Conservation (phyloP, 2,797 vertebrate genomes). For the Austrolebias charrua region DNA sequence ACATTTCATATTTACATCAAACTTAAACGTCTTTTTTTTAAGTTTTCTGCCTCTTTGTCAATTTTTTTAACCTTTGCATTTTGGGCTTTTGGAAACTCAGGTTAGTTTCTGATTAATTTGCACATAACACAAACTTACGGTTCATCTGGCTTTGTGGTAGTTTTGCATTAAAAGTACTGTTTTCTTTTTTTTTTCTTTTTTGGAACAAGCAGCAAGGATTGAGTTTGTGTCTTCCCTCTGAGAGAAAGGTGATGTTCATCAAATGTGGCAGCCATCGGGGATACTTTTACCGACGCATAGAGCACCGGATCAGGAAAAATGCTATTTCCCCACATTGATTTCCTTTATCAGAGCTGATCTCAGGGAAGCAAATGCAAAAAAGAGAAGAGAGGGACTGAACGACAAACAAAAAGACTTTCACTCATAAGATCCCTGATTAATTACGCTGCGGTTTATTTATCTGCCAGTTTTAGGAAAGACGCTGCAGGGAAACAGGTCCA, state of each 20-base stretch:
- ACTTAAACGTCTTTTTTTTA: too few species aligned
- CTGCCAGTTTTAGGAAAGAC: conserved; percentile 10
- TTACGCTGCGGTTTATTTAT: conserved; percentile 2
- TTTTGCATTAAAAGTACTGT: too few species aligned
- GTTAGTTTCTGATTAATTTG: too few species aligned
- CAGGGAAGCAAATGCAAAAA: too few species aligned
- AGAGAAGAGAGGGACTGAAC: neutral
- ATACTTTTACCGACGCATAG: conserved; percentile 18
- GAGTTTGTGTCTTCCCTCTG: neutral
- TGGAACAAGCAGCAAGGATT: conserved; percentile 8
- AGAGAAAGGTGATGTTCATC: neutral
- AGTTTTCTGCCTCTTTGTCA: too few species aligned
- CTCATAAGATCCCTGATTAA: neutral
- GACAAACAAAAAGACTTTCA: neutral
- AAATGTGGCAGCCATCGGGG: conserved; percentile 2
- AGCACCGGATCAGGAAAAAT: conserved; percentile 4
- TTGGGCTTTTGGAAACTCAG: too few species aligned
- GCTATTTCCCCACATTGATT: conserved; percentile 25
- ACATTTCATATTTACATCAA: too few species aligned
- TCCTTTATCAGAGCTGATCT: conserved; percentile 25
- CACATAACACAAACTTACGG: too few species aligned
- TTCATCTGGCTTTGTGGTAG: too few species aligned
- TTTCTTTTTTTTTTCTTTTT: conserved; percentile 2
- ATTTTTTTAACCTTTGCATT: too few species aligned
- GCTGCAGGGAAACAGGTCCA: neutral